Evolutionary conservation across 2,888 invertebrate species (phyloP).

Genomic region (Sarcophaga carnaria): DNA sequence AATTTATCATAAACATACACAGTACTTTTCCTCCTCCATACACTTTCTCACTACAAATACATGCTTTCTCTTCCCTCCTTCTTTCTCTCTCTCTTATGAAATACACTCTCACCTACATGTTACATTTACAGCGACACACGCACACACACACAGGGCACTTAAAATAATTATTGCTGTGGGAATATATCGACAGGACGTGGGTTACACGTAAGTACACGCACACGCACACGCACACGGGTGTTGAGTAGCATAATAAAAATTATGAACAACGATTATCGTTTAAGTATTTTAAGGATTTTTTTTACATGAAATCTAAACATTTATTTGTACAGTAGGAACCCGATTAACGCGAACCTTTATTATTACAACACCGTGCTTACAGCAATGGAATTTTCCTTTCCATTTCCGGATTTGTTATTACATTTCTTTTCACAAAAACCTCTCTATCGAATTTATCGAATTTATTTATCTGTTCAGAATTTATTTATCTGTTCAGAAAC

Average conservation of each 20-base stretch:
- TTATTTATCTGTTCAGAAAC: no score
- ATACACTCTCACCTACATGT: background rate
- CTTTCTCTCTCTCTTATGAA: background rate
- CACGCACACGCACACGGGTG: background rate
- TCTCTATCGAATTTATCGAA: no score
- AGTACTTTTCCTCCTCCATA: no score
- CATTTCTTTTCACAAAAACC: no score
- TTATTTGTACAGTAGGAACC: no score
- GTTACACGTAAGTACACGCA: background rate
- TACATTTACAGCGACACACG: background rate
- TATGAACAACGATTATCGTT: background rate
- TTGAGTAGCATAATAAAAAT: background rate
- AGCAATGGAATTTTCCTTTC: no score
- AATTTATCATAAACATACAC: conserved; percentile 33
- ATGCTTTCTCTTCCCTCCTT: background rate
- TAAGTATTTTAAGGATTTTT: background rate
- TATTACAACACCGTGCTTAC: no score
- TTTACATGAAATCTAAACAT: background rate
- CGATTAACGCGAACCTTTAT: no score
- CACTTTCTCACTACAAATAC: no score
- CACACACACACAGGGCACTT: conserved; percentile 46
- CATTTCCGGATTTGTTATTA: no score
- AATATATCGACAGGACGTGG: conserved; percentile 15
- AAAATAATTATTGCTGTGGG: conserved; percentile 51
- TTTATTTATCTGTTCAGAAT: no score